Conservation (phyloP, 2,888 invertebrate genomes). For the Autographa gamma region DNA sequence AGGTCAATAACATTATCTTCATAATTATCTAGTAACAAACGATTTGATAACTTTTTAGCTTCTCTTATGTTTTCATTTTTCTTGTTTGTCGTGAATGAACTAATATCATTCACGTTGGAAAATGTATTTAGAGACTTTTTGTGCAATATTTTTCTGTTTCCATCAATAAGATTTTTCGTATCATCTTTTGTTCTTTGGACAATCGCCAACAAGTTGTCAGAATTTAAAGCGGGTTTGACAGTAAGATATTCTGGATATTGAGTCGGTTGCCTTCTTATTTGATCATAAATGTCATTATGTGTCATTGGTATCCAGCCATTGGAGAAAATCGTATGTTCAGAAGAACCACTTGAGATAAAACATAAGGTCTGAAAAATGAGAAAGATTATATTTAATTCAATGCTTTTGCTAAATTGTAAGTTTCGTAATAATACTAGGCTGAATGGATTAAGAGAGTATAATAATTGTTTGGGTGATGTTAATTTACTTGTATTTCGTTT, state of each 20-base stretch:
- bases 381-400: constrained; percentile 3
- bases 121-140: not conserved
- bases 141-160: not conserved
- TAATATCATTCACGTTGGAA: not conserved
- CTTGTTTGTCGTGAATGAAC: not conserved
- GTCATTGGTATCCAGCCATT: constrained; percentile 64
- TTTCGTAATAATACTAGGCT: too few relatives aligned
- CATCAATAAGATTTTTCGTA: constrained; percentile 5
- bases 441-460: too few relatives aligned
- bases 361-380: constrained; percentile 31
- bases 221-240: not conserved
- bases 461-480: not conserved
- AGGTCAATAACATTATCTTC: not conserved
- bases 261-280: constrained; percentile 31
- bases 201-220: constrained; percentile 10
- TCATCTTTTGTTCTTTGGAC: constrained; percentile 5
- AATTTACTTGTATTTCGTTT: not conserved
- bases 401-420: too few relatives aligned
- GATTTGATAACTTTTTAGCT: constrained; percentile 29
- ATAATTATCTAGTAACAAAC: not conserved
- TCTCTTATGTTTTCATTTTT: constrained; percentile 25
- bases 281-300: constrained; percentile 47
- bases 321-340: constrained; percentile 26
- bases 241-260: constrained; percentile 20
- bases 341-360: constrained; percentile 7